Percentiles rank a stretch among this genome's conserved stretches.
phyloP scores from a whole-genome alignment of 2,113 vertebrate species.

The Meles meles region DNA sequence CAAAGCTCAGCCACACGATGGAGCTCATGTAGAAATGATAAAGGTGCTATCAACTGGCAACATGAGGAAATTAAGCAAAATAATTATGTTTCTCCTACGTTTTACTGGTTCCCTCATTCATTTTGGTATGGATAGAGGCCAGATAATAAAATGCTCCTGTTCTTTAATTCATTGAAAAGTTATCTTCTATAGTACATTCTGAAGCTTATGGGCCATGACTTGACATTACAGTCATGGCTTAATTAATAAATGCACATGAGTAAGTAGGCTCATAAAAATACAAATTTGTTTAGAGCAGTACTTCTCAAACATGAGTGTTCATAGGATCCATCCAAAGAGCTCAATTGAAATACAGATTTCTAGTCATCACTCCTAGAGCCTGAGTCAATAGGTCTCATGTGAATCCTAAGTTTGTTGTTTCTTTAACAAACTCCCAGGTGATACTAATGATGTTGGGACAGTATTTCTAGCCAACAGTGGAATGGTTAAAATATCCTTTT shows the following conservation, averaged over 20 bases:
- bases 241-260: conserved; percentile 38
- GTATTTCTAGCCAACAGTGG: neutral
- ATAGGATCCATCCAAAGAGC: neutral
- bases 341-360: neutral
- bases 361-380: neutral
- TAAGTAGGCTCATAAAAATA: neutral
- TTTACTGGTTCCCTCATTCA: conserved; percentile 31
- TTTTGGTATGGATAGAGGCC: neutral
- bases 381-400: neutral
- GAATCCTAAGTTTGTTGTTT: neutral
- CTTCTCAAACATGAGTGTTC: neutral
- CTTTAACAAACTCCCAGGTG: neutral
- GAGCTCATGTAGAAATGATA: conserved; percentile 47
- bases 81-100: conserved; percentile 53
- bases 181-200: neutral
- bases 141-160: conserved; percentile 58
- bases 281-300: neutral
- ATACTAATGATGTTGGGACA: neutral
- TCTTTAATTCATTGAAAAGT: conserved; percentile 22
- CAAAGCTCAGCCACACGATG: conserved; percentile 62
- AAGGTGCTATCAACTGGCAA: conserved; percentile 45
- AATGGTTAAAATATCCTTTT: neutral
- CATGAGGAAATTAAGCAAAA: conserved; percentile 59
- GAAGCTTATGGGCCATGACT: conserved; percentile 57
- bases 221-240: conserved; percentile 32